Evolutionary conservation across 35 echinoderm and acorn worm species (phyloP), one percentile per base, ranked within the genome.

Genomic region (Hemicentrotus pulcherrimus): DNA sequence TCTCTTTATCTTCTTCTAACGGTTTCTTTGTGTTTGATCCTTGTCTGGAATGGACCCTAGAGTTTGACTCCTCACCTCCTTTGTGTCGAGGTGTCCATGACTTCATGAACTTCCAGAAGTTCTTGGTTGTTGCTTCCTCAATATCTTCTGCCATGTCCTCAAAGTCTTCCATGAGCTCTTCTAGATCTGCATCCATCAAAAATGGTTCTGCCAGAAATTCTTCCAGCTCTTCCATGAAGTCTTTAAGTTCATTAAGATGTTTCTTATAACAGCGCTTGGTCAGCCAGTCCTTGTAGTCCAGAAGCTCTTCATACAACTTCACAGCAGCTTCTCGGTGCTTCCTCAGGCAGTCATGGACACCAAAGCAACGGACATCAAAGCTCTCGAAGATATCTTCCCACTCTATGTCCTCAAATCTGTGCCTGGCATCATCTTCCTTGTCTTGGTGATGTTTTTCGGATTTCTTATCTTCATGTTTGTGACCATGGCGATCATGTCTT

Each of bases 161-260:
- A 97, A 98, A 98, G 60, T 98, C 97, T 35, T 97, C 97, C 91
- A 96, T 98, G 95, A 98, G 86, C 58, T 98, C 96, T 78, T 97
- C 97, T 32, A 98, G 94, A 70, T 97, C 96, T 85, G 95, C 95
- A 58, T 98, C 97, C 16, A 95, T 94, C 4, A 97, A 41, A 61
- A 94, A 89, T 48, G 96, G 95, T 52, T 98, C 97, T 28, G 95
- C 94, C 24, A 98, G 91, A 94, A 98, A 98, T 86, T 98, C 97
- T 47, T 95, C 97, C 13, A 98, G 91, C 47, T 96, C 95, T 47
- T 98, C 97, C 94, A 98, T 93, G 94, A 98, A 98, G 18, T 98
- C 96, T 52, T 94, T 93, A 0, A 98, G 93, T 86, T 98, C 96
- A 65, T 97, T 92, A 22, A 97, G 61, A 94, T 98, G 96, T 46